A percentile compares a stretch with the other conserved stretches of the same genome.
phyloP scores from a whole-genome alignment of 2,797 vertebrate genomes.

The Myotis daubentonii region DNA sequence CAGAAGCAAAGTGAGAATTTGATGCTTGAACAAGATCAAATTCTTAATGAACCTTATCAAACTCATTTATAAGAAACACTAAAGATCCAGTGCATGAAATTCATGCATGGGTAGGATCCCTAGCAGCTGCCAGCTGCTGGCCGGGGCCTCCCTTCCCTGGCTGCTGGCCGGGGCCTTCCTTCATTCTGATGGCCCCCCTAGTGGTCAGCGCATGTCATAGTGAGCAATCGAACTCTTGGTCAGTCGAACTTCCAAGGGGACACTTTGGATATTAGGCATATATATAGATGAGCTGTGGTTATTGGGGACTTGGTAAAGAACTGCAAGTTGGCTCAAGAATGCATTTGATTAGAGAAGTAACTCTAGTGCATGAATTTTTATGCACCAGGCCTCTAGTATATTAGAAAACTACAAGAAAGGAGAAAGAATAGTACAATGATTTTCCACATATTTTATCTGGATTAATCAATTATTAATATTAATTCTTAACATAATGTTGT shows the following conservation, averaged over 20 bases:
- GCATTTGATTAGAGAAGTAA: neutral
- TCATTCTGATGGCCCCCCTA: too few relatives aligned
- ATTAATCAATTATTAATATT: neutral
- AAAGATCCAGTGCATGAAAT: too few relatives aligned
- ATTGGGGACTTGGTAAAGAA: conserved; percentile 52
- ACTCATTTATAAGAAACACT: conserved; percentile 64
- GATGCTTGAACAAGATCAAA: conserved; percentile 64
- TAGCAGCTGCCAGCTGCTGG: too few relatives aligned
- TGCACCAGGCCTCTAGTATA: neutral
- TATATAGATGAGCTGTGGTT: neutral
- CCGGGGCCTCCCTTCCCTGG: too few relatives aligned
- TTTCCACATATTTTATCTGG: neutral
- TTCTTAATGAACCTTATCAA: conserved; percentile 70
- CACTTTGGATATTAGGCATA: too few relatives aligned
- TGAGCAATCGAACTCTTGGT: too few relatives aligned
- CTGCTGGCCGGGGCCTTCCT: too few relatives aligned
- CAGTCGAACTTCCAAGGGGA: too few relatives aligned
- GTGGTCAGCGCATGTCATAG: too few relatives aligned
- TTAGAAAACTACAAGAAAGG: neutral
- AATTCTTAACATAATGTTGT: neutral
- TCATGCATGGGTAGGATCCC: too few relatives aligned
- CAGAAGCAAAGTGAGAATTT: conserved; percentile 60
- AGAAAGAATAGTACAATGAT: neutral
- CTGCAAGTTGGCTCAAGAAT: conserved; percentile 13
- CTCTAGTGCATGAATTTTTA: too few relatives aligned